Evolutionary conservation across 2,113 vertebrate species (phyloP), one percentile per base, ranked within the genome.

Genomic region (Choloepus hoffmanni): DNA sequence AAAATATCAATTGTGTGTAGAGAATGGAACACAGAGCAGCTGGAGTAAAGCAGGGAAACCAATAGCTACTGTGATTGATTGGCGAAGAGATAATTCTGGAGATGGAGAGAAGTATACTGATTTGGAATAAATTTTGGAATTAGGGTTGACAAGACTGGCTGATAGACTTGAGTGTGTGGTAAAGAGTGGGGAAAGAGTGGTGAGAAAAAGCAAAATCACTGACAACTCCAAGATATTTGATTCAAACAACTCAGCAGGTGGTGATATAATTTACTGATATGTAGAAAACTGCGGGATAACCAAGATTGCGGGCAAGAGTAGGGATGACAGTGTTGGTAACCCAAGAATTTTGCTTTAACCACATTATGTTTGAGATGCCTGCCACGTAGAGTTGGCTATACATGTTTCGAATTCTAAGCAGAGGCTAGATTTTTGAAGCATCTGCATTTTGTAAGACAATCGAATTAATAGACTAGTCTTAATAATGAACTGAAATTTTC

Each of bases 401-500:
- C 13, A 72, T 40, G 28, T 28, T 77, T 40, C 2, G 23, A 36
- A 8, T 62, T 89, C 15, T 43, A 62, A 50, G 10, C 4, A 72
- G 50, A 70, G 19, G 24, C 19, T 58, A 83, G 36, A 70, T 65
- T 53, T 62, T 62, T 58, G 30, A 89, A 43, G 48, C 15, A 86
- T n/a, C 63, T 87, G 26, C 33, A 62, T 90, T 94, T 73, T 89
- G 13, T 82, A 90, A 68, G 24, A 43, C 15, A 88, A 43, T 19
- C 7, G 4, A 62, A 78, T 82, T 62, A 92, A 50, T 24, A 28
- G 14, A 16, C 30, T 62, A 73, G 18, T 28, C 72, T 23, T 74
- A 53, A 62, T 40, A 73, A 4, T 33, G 48, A 67, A 77, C 10
- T 21, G 11, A 78, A 94, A 68, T 70, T 4, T 28, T 48, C 18